A percentile compares a stretch with the other conserved stretches of the same genome.
These are phyloP conservation scores for Molossus molossus DNA, from an alignment of 2,797 vertebrate genomes.

Conservation along the genomic window DNA sequence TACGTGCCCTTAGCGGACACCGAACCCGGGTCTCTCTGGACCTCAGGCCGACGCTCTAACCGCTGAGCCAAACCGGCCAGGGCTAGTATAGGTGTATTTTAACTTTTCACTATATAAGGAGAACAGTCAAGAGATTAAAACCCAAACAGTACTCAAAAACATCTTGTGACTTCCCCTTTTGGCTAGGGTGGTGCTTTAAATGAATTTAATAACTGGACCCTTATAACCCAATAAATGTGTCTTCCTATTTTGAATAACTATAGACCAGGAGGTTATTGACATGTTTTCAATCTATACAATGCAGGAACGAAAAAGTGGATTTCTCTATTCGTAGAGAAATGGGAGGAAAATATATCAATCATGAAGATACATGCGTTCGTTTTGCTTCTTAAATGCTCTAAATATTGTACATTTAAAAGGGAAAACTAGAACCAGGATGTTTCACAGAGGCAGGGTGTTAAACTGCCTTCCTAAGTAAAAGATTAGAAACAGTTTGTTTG, in stretches of 20 bases:
- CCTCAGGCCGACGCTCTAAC: too few species aligned
- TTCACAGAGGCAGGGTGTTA: background rate
- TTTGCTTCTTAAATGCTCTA: background rate
- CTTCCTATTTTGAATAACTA: background rate
- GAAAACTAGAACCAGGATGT: background rate
- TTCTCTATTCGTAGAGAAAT: background rate
- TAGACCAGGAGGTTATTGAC: background rate
- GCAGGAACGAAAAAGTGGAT: background rate
- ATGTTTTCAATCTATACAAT: background rate
- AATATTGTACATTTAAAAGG: background rate
- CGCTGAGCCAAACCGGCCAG: too few species aligned
- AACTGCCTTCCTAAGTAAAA: background rate
- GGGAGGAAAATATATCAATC: background rate
- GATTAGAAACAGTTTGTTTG: background rate
- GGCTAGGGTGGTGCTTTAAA: background rate
- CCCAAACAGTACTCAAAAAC: background rate
- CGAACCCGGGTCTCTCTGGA: too few species aligned
- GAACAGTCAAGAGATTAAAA: background rate
- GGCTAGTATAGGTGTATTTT: background rate
- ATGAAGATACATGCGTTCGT: background rate
- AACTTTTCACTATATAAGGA: background rate
- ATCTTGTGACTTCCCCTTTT: background rate
- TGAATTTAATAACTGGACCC: background rate
- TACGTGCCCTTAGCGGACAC: too few species aligned
- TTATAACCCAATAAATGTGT: background rate